Evolutionary conservation across 2,113 vertebrate species (phyloP).

Genomic region (Hypocryptadius cinnamomeus): DNA sequence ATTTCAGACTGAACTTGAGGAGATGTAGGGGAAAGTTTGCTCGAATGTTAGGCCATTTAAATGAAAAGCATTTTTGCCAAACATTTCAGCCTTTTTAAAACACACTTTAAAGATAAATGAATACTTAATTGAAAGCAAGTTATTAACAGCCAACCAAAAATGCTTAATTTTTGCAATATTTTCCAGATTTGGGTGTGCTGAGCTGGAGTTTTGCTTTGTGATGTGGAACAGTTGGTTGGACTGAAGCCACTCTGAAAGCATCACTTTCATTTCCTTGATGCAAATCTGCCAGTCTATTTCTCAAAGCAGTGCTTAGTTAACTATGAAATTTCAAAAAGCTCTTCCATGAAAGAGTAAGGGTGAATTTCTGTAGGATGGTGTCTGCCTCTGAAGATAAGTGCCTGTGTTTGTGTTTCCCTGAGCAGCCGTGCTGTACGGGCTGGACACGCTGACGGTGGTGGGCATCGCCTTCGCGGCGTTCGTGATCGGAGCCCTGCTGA

Average conservation of each 20-base stretch:
- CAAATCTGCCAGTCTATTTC: background rate
- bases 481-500: constrained; percentile 89
- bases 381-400: background rate
- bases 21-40: constrained; percentile 48
- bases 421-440: constrained; percentile 73
- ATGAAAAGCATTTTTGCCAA: background rate
- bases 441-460: constrained; percentile 91
- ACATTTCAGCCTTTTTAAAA: background rate
- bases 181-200: background rate
- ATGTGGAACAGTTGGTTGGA: background rate
- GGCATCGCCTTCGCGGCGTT: constrained; percentile 94
- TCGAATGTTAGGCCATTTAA: background rate
- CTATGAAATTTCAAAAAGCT: background rate
- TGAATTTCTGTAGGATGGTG: background rate
- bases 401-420: background rate
- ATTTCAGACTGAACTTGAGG: constrained; percentile 33
- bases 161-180: background rate
- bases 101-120: background rate
- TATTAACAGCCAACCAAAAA: background rate
- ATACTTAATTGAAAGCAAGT: background rate
- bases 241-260: background rate
- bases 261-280: background rate
- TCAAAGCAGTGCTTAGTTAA: background rate
- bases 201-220: background rate
- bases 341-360: background rate